Evolutionary conservation across 2,888 invertebrate species (phyloP).

Genomic region (Erannis defoliaria): DNA sequence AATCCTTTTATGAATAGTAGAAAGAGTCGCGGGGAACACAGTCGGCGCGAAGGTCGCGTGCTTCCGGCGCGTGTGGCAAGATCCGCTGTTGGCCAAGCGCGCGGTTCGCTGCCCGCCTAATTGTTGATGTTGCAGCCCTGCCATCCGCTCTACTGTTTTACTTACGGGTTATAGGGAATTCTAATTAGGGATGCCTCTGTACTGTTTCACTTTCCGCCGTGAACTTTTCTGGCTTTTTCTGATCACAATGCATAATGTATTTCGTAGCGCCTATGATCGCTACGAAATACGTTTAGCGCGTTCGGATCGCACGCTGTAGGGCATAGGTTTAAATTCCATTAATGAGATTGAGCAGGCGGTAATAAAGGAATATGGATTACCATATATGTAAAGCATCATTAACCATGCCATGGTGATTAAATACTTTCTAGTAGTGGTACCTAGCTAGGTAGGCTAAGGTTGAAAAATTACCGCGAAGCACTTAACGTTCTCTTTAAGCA

Average conservation of each 20-base stretch:
- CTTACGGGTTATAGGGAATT: conserved; percentile 54
- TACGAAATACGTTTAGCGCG: no score
- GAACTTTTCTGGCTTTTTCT: background rate
- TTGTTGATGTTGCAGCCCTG: conserved; percentile 68
- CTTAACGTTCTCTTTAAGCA: no score
- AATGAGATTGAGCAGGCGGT: no score
- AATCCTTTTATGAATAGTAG: conserved; percentile 55
- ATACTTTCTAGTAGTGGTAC: no score
- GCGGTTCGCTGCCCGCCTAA: conserved; percentile 68
- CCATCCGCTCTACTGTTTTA: conserved; percentile 58
- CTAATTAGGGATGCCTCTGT: conserved; percentile 52
- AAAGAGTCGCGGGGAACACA: conserved; percentile 57
- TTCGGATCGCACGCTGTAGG: no score
- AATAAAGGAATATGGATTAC: no score
- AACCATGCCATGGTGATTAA: no score
- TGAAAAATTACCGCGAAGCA: no score
- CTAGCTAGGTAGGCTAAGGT: no score
- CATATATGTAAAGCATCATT: no score
- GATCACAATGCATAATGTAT: conserved; percentile 4
- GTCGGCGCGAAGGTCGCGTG: conserved; percentile 74
- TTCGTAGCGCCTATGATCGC: no score
- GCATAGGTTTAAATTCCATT: no score
- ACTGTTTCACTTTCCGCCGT: conserved; percentile 17
- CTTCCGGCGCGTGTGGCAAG: conserved; percentile 78
- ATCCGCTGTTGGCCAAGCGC: conserved; percentile 77